These are phyloP conservation scores for Palythoa grandiflora DNA, from an alignment of 92 coral and sea anemone species.

Conservation along the genomic window DNA sequence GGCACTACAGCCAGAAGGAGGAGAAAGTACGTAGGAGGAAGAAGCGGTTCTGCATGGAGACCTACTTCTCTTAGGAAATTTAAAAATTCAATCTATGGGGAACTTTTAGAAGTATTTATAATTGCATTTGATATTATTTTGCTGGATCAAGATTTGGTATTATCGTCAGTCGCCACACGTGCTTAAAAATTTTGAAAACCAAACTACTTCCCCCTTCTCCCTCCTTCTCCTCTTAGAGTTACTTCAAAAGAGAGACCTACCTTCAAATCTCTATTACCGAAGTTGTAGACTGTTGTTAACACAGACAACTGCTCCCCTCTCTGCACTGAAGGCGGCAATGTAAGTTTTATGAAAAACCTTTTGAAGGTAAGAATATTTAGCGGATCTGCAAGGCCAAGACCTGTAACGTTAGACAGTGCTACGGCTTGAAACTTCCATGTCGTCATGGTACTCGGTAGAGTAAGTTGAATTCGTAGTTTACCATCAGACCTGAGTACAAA, in stretches of 20 bases:
- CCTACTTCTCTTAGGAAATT: no score
- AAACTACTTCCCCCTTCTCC: no score
- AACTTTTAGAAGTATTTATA: no score
- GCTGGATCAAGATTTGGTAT: no score
- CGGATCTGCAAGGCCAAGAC: conserved; percentile 91
- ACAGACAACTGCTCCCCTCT: conserved; percentile 90
- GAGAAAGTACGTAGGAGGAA: no score
- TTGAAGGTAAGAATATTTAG: conserved; percentile 56
- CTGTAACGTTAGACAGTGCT: conserved; percentile 85
- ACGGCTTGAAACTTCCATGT: conserved; percentile 93
- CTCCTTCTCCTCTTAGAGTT: background rate
- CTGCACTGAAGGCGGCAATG: conserved; percentile 87
- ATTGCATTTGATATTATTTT: no score
- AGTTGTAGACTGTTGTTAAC: conserved; percentile 82
- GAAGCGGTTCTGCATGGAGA: no score
- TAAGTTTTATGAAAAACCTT: conserved; percentile 67
- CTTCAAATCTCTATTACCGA: conserved; percentile 27
- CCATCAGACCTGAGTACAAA: conserved; percentile 59
- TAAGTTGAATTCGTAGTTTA: conserved; percentile 49
- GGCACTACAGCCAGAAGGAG: no score
- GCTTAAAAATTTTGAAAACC: no score
- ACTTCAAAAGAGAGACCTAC: conserved; percentile 36
- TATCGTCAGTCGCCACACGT: no score
- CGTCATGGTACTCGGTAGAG: conserved; percentile 89
- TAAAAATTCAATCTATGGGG: no score